phyloP scores from a whole-genome alignment of 2,113 vertebrate genomes.

The Channa argus region DNA sequence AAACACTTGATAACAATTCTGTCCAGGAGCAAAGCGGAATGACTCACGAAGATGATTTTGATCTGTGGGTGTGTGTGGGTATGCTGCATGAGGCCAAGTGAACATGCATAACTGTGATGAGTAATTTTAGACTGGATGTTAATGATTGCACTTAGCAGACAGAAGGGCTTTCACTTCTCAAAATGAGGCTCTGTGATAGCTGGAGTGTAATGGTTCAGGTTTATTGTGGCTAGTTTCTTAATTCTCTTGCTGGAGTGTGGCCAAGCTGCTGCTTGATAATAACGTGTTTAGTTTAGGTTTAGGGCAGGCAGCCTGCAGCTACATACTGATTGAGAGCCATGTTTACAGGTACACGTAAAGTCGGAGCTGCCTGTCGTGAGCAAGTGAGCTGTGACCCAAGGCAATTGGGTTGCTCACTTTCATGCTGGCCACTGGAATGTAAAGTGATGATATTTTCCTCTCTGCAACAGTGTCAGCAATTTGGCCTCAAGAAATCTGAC shows the following conservation, averaged over 20 bases:
- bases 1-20: constrained; percentile 63
- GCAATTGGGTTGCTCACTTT: constrained; percentile 63
- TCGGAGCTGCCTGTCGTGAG: constrained; percentile 32
- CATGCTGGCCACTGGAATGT: constrained; percentile 64
- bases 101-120: constrained; percentile 33
- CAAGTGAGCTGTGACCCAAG: constrained; percentile 39
- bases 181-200: constrained; percentile 27
- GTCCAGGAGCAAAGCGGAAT: constrained; percentile 49
- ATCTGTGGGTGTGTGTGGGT: constrained; percentile 45
- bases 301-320: constrained; percentile 19
- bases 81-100: constrained; percentile 26
- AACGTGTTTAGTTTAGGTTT: constrained; percentile 33
- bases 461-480: constrained; percentile 61
- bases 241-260: background rate
- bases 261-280: constrained; percentile 19
- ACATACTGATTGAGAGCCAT: constrained; percentile 29
- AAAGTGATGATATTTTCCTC: constrained; percentile 61
- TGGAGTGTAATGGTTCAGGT: background rate
- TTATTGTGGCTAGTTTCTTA: constrained; percentile 12
- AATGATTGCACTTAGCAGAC: constrained; percentile 59
- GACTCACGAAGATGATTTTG: constrained; percentile 55
- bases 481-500: constrained; percentile 34
- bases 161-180: constrained; percentile 39
- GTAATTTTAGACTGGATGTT: constrained; percentile 59
- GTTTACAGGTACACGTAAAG: constrained; percentile 66